These are phyloP conservation scores for Anodontia alba DNA, from an alignment of 2,888 invertebrate species.

Conservation along the genomic window DNA sequence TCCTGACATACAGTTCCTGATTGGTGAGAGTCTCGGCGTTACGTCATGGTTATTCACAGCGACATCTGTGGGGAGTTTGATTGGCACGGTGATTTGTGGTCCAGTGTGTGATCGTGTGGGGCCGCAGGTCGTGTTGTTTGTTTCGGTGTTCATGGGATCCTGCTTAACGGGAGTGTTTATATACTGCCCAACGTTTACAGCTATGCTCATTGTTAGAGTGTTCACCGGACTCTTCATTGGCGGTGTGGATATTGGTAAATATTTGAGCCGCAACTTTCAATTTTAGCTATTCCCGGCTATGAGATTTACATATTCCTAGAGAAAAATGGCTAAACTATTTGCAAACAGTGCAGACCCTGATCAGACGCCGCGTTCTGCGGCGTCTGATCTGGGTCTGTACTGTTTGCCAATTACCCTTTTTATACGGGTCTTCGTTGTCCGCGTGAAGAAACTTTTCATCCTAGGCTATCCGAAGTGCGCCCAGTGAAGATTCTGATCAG, in stretches of 20 bases:
- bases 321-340: too few species aligned
- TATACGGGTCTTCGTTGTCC: too few species aligned
- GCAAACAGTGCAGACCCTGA: too few species aligned
- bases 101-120: neutral
- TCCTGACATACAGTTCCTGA: constrained; percentile 1
- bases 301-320: too few species aligned
- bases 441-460: too few species aligned
- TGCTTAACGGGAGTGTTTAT: neutral
- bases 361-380: too few species aligned
- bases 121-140: neutral
- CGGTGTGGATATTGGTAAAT: neutral
- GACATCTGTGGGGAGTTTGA: neutral
- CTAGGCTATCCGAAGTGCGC: too few species aligned
- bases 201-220: neutral
- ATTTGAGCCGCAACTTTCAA: neutral
- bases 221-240: neutral
- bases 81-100: neutral
- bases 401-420: too few species aligned
- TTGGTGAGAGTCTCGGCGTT: neutral
- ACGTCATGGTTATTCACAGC: neutral
- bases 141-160: neutral
- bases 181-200: neutral
- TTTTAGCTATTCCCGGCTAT: neutral
- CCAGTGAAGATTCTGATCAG: too few species aligned
- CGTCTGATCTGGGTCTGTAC: too few species aligned